Percentiles rank a stretch among this genome's conserved stretches.
Evolutionary conservation across 2,797 vertebrate genomes (phyloP).

Genomic region (Oryzias dopingdopingensis): DNA sequence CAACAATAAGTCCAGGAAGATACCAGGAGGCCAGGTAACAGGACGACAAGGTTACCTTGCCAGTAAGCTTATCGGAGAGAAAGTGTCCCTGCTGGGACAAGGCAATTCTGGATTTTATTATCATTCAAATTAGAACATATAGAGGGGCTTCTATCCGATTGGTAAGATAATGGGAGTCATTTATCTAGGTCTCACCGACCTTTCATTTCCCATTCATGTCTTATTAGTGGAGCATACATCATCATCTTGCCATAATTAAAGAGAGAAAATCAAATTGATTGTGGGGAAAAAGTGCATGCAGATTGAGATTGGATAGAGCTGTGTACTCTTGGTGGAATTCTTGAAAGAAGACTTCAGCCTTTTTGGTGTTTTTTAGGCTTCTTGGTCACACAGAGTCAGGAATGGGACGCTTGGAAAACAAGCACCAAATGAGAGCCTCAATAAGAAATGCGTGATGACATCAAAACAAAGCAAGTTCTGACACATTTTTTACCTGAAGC

Average conservation of each 20-base stretch:
- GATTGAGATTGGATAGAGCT: constrained; percentile 46
- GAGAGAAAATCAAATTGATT: constrained; percentile 81
- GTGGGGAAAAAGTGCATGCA: constrained; percentile 49
- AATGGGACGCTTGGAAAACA: constrained; percentile 54
- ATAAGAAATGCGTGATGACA: constrained; percentile 65
- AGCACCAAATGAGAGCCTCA: constrained; percentile 55
- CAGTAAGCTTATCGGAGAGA: constrained; percentile 78
- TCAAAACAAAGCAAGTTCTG: constrained; percentile 51
- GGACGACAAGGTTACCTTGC: constrained; percentile 84
- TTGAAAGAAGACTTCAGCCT: constrained; percentile 39
- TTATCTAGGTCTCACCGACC: constrained; percentile 83
- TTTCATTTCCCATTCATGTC: constrained; percentile 87
- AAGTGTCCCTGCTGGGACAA: constrained; percentile 78
- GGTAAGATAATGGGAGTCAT: constrained; percentile 85
- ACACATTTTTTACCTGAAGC: constrained; percentile 58
- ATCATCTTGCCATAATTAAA: constrained; percentile 84
- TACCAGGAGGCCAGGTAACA: constrained; percentile 66
- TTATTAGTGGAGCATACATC: constrained; percentile 84
- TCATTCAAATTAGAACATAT: constrained; percentile 90
- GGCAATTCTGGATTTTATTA: constrained; percentile 87
- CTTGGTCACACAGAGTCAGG: constrained; percentile 35
- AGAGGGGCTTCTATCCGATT: constrained; percentile 83
- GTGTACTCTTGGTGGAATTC: constrained; percentile 26
- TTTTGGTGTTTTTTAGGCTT: constrained; percentile 42
- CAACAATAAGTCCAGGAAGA: constrained; percentile 43